Base-by-base conservation (phyloP, 1,140 invertebrate genomes). In the Gonioctena quinquepunctata region DNA sequence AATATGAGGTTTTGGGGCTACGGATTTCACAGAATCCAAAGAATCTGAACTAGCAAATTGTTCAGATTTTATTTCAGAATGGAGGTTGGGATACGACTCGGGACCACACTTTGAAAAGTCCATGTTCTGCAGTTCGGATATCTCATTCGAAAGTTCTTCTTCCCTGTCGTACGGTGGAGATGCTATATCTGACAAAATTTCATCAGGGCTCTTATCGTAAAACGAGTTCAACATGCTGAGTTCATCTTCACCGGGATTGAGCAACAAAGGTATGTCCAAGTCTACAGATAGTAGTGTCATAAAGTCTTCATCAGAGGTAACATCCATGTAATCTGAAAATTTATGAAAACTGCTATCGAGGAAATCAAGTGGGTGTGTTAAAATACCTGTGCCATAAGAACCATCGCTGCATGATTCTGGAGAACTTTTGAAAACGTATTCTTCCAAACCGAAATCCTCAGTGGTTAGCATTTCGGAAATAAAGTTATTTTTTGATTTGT, bases 241-340 rank as follows among this genome's bases (percentile, higher is more conserved):
- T 61, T 80, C 78, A 71, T 81, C 77, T 50, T 82, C 76, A 11
- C 72, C 72, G 23, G 73, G 71, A 63, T 81, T 80, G 33, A 80
- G 66, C 11, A 82, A 56, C 11, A 79, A 66, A 0, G 81, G 81
- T 42, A 82, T 81, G 60, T 82, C 76, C 59, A 82, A 68, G 49
- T 77, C 76, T 5, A 76, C 73, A 22, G 80, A 80, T 27, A 82
- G 49, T 57, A 80, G 76, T 57, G 79, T 71, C 3, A 82, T 62
- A 64, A 82, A 81, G 61, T 82, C 80, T 65, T 81, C 81, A 28
- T 79, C 80, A 1, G 79, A 79, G 26, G 65, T 72, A 28, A 76
- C 42, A 64, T 78, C 77, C 11, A 75, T 72, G 26, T 52, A 75
- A 69, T 77, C 73, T 77, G 69, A 68, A 76, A 76, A 49, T 23